Percentiles rank a stretch among this genome's conserved stretches.
Evolutionary conservation across 2,888 invertebrate species (phyloP).

Genomic region (Drosophila nigricruria): DNA sequence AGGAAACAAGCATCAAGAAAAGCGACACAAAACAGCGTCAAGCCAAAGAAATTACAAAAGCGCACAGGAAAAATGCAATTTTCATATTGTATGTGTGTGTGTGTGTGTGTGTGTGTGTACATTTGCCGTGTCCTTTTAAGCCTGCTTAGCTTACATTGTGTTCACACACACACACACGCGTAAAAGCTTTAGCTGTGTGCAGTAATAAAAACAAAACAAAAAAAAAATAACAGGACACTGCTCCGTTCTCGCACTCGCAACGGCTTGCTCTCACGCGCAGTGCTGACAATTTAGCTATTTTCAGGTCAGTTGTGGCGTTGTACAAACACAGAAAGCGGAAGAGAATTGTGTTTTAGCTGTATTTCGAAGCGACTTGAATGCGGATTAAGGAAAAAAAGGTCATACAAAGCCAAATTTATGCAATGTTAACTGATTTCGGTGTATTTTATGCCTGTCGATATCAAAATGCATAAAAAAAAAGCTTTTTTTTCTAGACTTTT

Average conservation of each 20-base stretch:
- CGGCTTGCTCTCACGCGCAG: conserved; percentile 22
- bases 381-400: no score
- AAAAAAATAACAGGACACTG: conserved; percentile 43
- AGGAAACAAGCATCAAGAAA: conserved; percentile 20
- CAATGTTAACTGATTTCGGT: no score
- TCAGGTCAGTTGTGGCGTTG: no score
- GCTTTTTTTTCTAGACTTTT: no score
- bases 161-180: conserved; percentile 37
- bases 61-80: conserved; percentile 75
- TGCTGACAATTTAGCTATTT: no score
- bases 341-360: no score
- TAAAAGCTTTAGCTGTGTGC: conserved; percentile 13
- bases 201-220: conserved; percentile 40
- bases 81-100: conserved; percentile 51
- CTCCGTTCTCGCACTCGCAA: conserved; percentile 28
- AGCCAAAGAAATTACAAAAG: conserved; percentile 30
- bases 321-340: no score
- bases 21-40: conserved; percentile 18
- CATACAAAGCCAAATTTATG: no score
- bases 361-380: no score
- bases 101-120: conserved; percentile 19
- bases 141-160: conserved; percentile 56
- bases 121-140: conserved; percentile 46
- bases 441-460: no score
- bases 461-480: no score